These are phyloP conservation scores for Rambutsinella grinnellia DNA, from an alignment of 2,888 invertebrate species.

Conservation along the genomic window DNA sequence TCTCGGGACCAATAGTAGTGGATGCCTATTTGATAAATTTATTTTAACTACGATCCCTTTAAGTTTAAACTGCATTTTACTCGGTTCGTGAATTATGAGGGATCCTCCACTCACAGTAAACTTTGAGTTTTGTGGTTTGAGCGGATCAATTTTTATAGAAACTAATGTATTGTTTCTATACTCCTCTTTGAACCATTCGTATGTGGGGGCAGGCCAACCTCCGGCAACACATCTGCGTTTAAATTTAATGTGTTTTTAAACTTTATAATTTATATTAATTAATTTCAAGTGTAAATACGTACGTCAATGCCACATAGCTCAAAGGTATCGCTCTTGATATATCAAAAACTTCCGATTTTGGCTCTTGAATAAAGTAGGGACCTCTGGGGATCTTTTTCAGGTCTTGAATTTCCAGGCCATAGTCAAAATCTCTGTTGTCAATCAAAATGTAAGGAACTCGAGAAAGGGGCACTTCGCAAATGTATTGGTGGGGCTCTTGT, in stretches of 20 bases:
- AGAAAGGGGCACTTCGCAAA: slow-evolving; percentile 88
- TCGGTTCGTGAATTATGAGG: slow-evolving; percentile 88
- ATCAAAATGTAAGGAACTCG: slow-evolving; percentile 79
- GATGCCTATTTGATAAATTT: slow-evolving; percentile 78
- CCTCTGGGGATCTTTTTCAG: slow-evolving; percentile 86
- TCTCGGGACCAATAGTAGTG: slow-evolving; percentile 93
- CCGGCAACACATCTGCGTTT: slow-evolving; percentile 80
- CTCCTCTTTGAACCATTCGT: slow-evolving; percentile 91
- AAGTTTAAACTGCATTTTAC: too few species aligned
- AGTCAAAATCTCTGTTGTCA: slow-evolving; percentile 82
- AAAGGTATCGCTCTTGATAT: slow-evolving; percentile 77
- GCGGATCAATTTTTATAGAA: slow-evolving; percentile 82
- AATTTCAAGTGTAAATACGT: slow-evolving; percentile 60
- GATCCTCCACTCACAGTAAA: slow-evolving; percentile 93
- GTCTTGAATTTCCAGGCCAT: slow-evolving; percentile 86
- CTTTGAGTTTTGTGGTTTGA: slow-evolving; percentile 78
- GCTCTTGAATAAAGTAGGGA: slow-evolving; percentile 89
- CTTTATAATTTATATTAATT: background rate
- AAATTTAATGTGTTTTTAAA: slow-evolving; percentile 24
- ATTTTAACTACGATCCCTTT: too few species aligned
- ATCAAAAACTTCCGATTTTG: slow-evolving; percentile 86
- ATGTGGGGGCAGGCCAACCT: slow-evolving; percentile 90
- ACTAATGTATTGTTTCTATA: slow-evolving; percentile 84
- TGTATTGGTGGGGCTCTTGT: slow-evolving; percentile 82
- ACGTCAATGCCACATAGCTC: slow-evolving; percentile 82